These are phyloP conservation scores for Drosophila aff. DNA, from an alignment of 1,140 invertebrate genomes.

Conservation along the genomic window DNA sequence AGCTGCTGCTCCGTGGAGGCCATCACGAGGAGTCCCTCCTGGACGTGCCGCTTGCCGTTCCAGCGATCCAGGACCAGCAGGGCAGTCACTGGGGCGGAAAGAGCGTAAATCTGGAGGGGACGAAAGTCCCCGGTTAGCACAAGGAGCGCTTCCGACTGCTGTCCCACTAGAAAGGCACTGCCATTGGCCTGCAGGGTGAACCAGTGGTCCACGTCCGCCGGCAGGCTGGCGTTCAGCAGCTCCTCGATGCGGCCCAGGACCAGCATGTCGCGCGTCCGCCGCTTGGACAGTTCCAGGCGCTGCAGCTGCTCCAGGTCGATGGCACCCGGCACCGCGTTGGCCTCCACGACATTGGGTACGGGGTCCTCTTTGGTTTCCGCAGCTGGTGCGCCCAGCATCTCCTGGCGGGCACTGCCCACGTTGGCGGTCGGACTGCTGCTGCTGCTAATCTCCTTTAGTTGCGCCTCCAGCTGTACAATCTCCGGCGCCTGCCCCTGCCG, in stretches of 20 bases:
- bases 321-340: slow-evolving; percentile 31
- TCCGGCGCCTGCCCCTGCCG: slow-evolving; percentile 36
- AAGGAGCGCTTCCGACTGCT: slow-evolving; percentile 36
- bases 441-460: slow-evolving; percentile 11
- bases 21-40: slow-evolving; percentile 64
- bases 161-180: slow-evolving; percentile 60
- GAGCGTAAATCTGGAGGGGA: slow-evolving; percentile 1
- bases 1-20: slow-evolving; percentile 39
- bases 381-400: slow-evolving; percentile 28
- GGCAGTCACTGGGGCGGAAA: slow-evolving; percentile 21
- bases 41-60: slow-evolving; percentile 45
- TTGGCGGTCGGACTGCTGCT: background rate
- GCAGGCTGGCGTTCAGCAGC: slow-evolving; percentile 49
- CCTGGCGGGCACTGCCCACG: slow-evolving; percentile 14
- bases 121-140: slow-evolving; percentile 45
- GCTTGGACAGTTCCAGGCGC: slow-evolving; percentile 63
- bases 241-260: slow-evolving; percentile 68
- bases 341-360: slow-evolving; percentile 66
- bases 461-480: slow-evolving; percentile 47
- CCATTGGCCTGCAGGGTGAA: slow-evolving; percentile 58
- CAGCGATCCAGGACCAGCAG: slow-evolving; percentile 56
- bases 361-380: background rate
- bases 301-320: slow-evolving; percentile 67
- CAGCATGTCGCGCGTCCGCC: slow-evolving; percentile 72
- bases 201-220: slow-evolving; percentile 64